These are phyloP conservation scores for Yoshiicerus persimilis DNA, from an alignment of 1,140 invertebrate genomes.

Conservation along the genomic window DNA sequence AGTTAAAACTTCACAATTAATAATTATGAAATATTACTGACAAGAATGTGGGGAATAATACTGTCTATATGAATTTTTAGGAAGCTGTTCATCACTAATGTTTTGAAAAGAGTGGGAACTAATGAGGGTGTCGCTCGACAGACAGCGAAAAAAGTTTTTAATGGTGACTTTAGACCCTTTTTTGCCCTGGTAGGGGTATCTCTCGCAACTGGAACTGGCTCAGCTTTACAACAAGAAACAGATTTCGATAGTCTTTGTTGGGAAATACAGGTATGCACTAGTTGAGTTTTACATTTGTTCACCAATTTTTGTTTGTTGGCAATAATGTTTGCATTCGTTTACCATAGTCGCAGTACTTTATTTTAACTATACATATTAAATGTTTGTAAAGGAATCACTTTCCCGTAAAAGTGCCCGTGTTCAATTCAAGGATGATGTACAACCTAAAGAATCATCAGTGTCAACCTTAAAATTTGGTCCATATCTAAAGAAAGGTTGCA, in stretches of 20 bases:
- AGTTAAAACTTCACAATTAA: too few species aligned
- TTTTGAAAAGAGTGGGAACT: conserved; percentile 69
- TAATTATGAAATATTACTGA: too few species aligned
- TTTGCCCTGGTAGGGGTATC: conserved; percentile 75
- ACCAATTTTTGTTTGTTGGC: neutral
- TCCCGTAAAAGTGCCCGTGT: too few species aligned
- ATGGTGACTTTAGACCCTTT: conserved; percentile 70
- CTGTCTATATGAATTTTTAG: neutral
- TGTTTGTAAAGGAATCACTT: neutral
- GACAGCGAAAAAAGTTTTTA: conserved; percentile 65
- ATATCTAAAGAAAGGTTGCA: conserved; percentile 74
- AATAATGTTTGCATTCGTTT: neutral
- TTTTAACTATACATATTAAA: too few species aligned
- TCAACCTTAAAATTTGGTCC: conserved; percentile 33
- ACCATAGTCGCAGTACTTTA: too few species aligned
- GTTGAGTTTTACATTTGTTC: neutral
- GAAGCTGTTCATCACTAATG: conserved; percentile 66
- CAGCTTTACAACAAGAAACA: conserved; percentile 75
- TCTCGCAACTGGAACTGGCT: conserved; percentile 68
- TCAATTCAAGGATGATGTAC: neutral
- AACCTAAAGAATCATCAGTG: neutral
- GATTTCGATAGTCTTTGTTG: conserved; percentile 75
- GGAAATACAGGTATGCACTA: conserved; percentile 67
- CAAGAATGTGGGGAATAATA: too few species aligned
- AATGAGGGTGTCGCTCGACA: conserved; percentile 63